These are phyloP conservation scores for Heteractis magnifica DNA, from an alignment of 92 coral and sea anemone species.

Conservation along the genomic window DNA sequence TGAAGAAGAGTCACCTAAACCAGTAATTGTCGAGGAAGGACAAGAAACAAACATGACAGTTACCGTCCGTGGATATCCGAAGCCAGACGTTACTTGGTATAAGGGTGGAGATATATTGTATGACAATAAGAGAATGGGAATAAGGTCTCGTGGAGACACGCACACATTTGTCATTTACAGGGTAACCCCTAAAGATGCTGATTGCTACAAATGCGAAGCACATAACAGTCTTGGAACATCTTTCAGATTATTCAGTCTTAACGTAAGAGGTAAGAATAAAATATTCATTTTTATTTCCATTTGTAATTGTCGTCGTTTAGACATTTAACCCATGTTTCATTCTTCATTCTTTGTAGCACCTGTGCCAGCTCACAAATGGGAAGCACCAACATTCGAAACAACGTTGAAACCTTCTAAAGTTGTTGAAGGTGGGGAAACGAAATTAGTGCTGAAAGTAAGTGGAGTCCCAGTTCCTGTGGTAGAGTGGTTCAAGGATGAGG, in stretches of 20 bases:
- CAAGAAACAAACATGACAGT: constrained; percentile 40
- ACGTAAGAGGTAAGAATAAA: constrained; percentile 37
- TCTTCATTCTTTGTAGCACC: constrained; percentile 29
- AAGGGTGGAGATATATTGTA: constrained; percentile 37
- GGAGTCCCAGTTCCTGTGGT: constrained; percentile 48
- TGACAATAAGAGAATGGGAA: constrained; percentile 36
- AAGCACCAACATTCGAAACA: constrained; percentile 43
- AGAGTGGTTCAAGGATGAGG: constrained; percentile 61
- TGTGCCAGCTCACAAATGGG: constrained; percentile 44
- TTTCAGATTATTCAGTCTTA: constrained; percentile 35
- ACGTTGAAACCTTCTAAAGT: constrained; percentile 43
- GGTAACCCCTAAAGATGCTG: constrained; percentile 45
- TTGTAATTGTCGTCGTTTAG: neutral
- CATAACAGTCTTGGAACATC: constrained; percentile 40
- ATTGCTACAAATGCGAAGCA: constrained; percentile 50
- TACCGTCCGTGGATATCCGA: constrained; percentile 47
- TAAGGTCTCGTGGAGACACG: constrained; percentile 46
- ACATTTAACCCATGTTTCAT: neutral
- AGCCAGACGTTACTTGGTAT: constrained; percentile 50
- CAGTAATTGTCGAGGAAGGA: constrained; percentile 55
- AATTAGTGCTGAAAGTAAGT: constrained; percentile 27
- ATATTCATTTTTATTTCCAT: neutral
- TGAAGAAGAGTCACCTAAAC: constrained; percentile 53
- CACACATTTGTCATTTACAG: constrained; percentile 44
- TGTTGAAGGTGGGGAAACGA: constrained; percentile 52